A percentile compares a stretch with the other conserved stretches of the same genome.
These are phyloP conservation scores for Panthera uncia DNA, from an alignment of 2,113 vertebrate genomes.

Conservation along the genomic window DNA sequence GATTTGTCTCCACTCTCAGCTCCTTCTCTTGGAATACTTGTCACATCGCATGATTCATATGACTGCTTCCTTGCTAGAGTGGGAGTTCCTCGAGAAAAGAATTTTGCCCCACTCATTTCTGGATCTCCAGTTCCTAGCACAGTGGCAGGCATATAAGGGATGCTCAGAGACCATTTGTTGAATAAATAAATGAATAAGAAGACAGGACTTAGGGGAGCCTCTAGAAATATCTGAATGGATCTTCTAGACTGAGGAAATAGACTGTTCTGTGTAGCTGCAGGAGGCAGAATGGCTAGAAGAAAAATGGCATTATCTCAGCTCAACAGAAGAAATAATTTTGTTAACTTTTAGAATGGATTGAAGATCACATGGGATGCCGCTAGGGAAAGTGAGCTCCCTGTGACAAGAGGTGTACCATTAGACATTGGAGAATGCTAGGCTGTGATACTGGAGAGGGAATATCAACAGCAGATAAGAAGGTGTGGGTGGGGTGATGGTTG, in stretches of 20 bases:
- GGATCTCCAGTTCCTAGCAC: background rate
- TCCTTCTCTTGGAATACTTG: background rate
- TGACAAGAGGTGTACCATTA: background rate
- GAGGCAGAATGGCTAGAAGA: conserved; percentile 13
- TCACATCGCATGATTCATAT: background rate
- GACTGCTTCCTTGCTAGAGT: background rate
- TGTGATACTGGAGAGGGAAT: background rate
- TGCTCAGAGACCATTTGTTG: background rate
- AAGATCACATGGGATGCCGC: background rate
- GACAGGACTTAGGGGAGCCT: background rate
- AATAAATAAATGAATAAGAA: conserved; percentile 21
- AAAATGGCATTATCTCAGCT: conserved; percentile 12
- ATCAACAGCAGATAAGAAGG: background rate
- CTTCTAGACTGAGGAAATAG: background rate
- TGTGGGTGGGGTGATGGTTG: background rate
- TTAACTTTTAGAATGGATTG: background rate
- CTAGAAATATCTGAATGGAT: background rate
- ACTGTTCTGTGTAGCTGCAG: background rate
- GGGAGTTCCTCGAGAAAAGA: background rate
- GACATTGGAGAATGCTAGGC: background rate
- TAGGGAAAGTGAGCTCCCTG: background rate
- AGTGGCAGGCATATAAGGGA: background rate
- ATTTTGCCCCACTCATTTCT: background rate
- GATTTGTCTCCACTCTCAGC: background rate
- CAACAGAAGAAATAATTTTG: conserved; percentile 23